Evolutionary conservation across 2,888 invertebrate species (phyloP).

Genomic region (Drosophila cracens): DNA sequence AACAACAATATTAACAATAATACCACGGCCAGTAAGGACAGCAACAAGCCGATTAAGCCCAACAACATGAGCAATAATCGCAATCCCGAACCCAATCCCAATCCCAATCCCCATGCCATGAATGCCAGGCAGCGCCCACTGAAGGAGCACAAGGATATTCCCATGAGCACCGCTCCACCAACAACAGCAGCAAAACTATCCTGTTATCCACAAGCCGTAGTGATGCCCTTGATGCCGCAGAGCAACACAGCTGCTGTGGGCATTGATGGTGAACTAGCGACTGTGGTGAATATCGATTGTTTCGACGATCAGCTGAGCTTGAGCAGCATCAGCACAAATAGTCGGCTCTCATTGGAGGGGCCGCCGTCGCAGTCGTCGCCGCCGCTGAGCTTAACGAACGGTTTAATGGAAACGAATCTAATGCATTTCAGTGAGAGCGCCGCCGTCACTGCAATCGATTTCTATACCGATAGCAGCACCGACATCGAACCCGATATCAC

Average conservation of each 20-base stretch:
- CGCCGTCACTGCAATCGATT: slow-evolving; percentile 20
- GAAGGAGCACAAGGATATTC: neutral
- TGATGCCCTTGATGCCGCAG: slow-evolving; percentile 13
- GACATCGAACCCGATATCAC: slow-evolving; percentile 3
- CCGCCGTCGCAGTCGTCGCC: slow-evolving; percentile 87
- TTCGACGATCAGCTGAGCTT: slow-evolving; percentile 91
- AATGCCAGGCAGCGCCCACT: slow-evolving; percentile 13
- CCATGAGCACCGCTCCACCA: slow-evolving; percentile 49
- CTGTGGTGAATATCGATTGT: slow-evolving; percentile 86
- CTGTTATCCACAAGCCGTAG: neutral
- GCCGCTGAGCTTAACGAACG: slow-evolving; percentile 90
- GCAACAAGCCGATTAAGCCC: slow-evolving; percentile 27
- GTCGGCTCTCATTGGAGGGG: slow-evolving; percentile 90
- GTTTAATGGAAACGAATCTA: slow-evolving; percentile 85
- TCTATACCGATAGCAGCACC: neutral
- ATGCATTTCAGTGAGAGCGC: slow-evolving; percentile 89
- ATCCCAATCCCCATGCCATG: slow-evolving; percentile 9
- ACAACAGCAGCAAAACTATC: slow-evolving; percentile 19
- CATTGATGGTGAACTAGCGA: slow-evolving; percentile 87
- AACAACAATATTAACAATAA: slow-evolving; percentile 60
- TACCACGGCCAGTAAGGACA: slow-evolving; percentile 42
- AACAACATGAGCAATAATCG: slow-evolving; percentile 22
- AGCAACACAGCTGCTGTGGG: slow-evolving; percentile 80
- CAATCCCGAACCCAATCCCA: slow-evolving; percentile 4
- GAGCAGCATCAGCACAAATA: slow-evolving; percentile 93